A percentile compares a stretch with the other conserved stretches of the same genome.
Conservation (phyloP, 2,888 invertebrate species). For the Baronia brevicornis region DNA sequence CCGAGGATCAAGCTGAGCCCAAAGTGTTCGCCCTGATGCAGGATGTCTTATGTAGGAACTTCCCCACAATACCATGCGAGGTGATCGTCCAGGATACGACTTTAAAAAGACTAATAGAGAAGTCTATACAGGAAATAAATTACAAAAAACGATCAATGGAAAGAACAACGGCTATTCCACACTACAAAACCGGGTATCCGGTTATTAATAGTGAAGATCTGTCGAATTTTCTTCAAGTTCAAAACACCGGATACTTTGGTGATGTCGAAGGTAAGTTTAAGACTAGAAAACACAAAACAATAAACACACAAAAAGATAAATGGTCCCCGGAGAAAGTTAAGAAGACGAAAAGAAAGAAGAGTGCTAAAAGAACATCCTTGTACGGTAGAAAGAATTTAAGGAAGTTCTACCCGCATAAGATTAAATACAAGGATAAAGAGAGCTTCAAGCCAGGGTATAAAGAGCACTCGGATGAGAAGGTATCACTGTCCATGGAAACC, state of each 20-base stretch:
- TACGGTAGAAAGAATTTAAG: conserved; percentile 49
- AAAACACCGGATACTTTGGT: conserved; percentile 28
- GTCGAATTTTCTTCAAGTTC: conserved; percentile 41
- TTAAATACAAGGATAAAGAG: conserved; percentile 52
- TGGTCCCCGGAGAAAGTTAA: conserved; percentile 20
- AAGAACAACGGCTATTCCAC: conserved; percentile 31
- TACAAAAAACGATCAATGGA: conserved; percentile 40
- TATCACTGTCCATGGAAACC: conserved; percentile 52
- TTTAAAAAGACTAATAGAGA: conserved; percentile 42
- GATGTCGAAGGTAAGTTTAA: conserved; percentile 15
- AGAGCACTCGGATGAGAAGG: conserved; percentile 45
- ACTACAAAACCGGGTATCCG: conserved; percentile 40
- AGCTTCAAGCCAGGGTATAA: conserved; percentile 27
- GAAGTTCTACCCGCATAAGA: conserved; percentile 62
- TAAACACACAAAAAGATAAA: conserved; percentile 17
- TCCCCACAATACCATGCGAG: conserved; percentile 53
- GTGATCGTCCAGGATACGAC: conserved; percentile 46
- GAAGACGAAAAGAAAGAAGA: conserved; percentile 23
- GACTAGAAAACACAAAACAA: conserved; percentile 17
- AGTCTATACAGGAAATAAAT: conserved; percentile 53
- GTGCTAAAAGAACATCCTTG: conserved; percentile 26
- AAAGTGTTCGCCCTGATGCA: conserved; percentile 48
- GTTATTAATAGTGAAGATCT: conserved; percentile 49
- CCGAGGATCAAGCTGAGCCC: conserved; percentile 14
- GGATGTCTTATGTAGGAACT: conserved; percentile 54